Evolutionary conservation across 1,140 invertebrate genomes (phyloP), one percentile per base, ranked within the genome.

Genomic region (Camponotus pennsylvanicus): DNA sequence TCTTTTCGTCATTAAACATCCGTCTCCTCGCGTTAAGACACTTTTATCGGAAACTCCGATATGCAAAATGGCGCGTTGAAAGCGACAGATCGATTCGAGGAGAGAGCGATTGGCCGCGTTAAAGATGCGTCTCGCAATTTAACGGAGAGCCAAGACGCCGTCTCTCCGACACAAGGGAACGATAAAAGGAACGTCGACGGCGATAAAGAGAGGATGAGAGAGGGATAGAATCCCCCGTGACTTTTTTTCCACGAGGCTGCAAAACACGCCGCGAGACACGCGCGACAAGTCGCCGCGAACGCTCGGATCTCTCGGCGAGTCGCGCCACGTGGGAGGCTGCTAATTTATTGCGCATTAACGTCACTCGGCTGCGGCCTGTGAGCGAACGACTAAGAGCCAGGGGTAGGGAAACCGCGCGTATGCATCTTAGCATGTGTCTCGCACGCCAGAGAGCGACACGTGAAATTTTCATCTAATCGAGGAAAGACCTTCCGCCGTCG

Each of bases 341-440:
- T 94, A 94, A 95, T 95, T 94, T 94, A 95, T 94, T 92, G 93
- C 93, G 89, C 92, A 93, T 94, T 94, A 95, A 94, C 93, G 94
- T 94, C 94, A 94, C 93, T 94, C 92, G 92, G 92, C 87, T 92
- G 92, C 92, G 91, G 89, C 92, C 49, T 52, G 49, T 18, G 92
- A 92, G 76, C 87, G 92, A 90, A 80, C 82, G 76, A 84, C 80
- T 64, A 27, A 64, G 27, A 27, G 49, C 49, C 57, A 15, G 78
- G 69, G 70, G 64, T 55, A 57, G 40, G 66, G 52, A 82, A 82
- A 70, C 70, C 52, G 40, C 76, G n/a, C 64, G 37, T 61, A 70
- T 49, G 77, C 66, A 79, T 89, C 45, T 55, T 83, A 52, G 76
- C 59, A 49, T 32, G 15, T 18, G 76, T 70, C 76, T 40, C 73